These are phyloP conservation scores for Perizoma flavofasciatum DNA, from an alignment of 2,888 invertebrate genomes.

Conservation along the genomic window DNA sequence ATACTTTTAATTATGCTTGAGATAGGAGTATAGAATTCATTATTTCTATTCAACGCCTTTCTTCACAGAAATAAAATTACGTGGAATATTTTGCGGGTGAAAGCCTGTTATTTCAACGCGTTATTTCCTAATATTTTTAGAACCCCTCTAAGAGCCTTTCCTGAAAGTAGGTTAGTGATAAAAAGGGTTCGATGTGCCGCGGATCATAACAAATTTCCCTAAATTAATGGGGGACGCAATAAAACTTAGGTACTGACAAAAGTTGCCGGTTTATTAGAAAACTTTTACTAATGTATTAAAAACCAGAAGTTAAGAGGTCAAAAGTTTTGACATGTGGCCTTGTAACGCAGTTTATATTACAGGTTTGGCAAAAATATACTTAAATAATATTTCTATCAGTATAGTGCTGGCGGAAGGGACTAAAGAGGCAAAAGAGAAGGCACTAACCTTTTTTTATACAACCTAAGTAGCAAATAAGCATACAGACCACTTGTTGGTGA, in stretches of 20 bases:
- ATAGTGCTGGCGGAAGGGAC: too few species aligned
- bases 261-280: slow-evolving; percentile 26
- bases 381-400: too few species aligned
- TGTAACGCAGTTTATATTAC: background rate
- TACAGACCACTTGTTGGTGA: too few species aligned
- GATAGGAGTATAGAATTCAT: too few species aligned
- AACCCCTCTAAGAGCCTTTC: background rate
- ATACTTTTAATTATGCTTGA: too few species aligned
- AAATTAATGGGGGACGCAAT: slow-evolving; percentile 10
- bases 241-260: slow-evolving; percentile 18
- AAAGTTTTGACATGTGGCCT: too few species aligned
- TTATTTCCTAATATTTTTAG: background rate
- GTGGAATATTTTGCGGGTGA: background rate
- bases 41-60: background rate
- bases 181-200: slow-evolving; percentile 1
- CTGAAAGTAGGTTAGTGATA: slow-evolving; percentile 9
- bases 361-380: background rate
- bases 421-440: too few species aligned
- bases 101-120: background rate
- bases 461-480: too few species aligned
- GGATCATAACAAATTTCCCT: slow-evolving; percentile 17
- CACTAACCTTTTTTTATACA: too few species aligned
- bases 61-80: background rate
- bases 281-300: slow-evolving; percentile 29
- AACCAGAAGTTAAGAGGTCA: background rate